Base-by-base conservation (phyloP, 2,113 vertebrate genomes). In the Circaetus cinerascens region DNA sequence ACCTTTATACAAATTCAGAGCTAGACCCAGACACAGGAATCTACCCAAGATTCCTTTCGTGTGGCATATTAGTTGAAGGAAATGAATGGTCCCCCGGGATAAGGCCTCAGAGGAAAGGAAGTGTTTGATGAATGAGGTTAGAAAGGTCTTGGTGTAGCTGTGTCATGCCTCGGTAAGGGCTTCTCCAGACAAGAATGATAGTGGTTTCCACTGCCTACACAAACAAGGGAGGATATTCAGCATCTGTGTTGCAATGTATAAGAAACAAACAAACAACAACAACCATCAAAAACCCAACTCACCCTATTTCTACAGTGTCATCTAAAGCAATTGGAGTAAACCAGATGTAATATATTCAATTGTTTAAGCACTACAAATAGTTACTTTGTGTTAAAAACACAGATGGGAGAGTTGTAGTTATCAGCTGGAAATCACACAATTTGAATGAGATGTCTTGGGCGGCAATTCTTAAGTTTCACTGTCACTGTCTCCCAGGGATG, bases 381-480 rank as follows among this genome's bases (percentile, higher is more conserved):
- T 53, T 50, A 77, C 71, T 86, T 86, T 55, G 48, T 86, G 63
- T 71, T 86, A 67, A 90, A 91, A 95, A 88, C 41, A 73, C n/a
- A 85, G 80, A 95, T 50, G 14, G 63, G 59, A 90, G 76, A 96
- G 72, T 67, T 97, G 80, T 91, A 85, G 84, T 83, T 96, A 95
- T 95, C 95, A 95, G 32, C 93, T 79, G 94, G 96, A 97, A 98
- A 98, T 91, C 95, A 93, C 75, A 91, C 85, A 91, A 92, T 76
- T 76, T 74, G 64, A 93, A 88, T 88, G 84, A 86, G 68, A 72
- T 96, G 78, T 96, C 96, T 96, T 82, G 95, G 95, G 94, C 95
- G 90, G 86, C 0, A 2, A 90, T 91, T 95, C 93, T 88, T 93
- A 96, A 97, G 92, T 97, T 95, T 94, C 5, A 1, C 67, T 96